A percentile compares a stretch with the other conserved stretches of the same genome.
phyloP scores from a whole-genome alignment of 2,888 invertebrate genomes.

The Pyrochroa serraticornis region DNA sequence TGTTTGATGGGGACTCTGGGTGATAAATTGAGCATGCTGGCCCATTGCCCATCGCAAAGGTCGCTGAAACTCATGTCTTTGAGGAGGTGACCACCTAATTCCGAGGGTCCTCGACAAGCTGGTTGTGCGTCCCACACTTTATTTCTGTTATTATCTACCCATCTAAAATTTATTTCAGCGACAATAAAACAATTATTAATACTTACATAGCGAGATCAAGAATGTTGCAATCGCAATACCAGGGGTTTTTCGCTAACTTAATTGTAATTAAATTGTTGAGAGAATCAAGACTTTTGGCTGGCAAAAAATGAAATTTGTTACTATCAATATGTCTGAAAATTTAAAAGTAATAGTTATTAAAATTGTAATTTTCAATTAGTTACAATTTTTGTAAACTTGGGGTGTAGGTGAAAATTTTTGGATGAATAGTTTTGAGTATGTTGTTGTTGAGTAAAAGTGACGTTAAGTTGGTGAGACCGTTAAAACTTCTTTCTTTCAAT shows the following conservation, averaged over 20 bases:
- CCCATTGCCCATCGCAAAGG: constrained; percentile 79
- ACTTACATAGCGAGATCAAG: constrained; percentile 74
- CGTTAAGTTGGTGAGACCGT: constrained; percentile 68
- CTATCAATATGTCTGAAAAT: constrained; percentile 74
- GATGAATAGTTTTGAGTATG: constrained; percentile 67
- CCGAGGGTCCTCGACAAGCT: constrained; percentile 74
- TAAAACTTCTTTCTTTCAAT: constrained; percentile 66
- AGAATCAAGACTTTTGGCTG: constrained; percentile 70
- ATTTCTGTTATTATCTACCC: constrained; percentile 70
- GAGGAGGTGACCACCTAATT: constrained; percentile 71
- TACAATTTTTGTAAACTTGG: constrained; percentile 74
- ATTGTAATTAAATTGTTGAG: constrained; percentile 69
- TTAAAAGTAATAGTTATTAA: not conserved
- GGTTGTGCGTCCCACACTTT: constrained; percentile 75
- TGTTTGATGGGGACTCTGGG: constrained; percentile 66
- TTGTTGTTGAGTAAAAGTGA: constrained; percentile 75
- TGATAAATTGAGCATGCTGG: constrained; percentile 74
- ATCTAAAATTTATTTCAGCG: constrained; percentile 56
- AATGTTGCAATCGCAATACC: constrained; percentile 81
- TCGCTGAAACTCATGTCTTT: constrained; percentile 74
- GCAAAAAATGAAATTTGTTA: constrained; percentile 73
- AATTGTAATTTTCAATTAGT: constrained; percentile 51
- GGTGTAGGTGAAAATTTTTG: constrained; percentile 67
- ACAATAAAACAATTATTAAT: constrained; percentile 5
- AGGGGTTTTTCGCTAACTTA: constrained; percentile 76